Evolutionary conservation across 2,888 invertebrate species (phyloP).

Genomic region (Diabrotica balteata): DNA sequence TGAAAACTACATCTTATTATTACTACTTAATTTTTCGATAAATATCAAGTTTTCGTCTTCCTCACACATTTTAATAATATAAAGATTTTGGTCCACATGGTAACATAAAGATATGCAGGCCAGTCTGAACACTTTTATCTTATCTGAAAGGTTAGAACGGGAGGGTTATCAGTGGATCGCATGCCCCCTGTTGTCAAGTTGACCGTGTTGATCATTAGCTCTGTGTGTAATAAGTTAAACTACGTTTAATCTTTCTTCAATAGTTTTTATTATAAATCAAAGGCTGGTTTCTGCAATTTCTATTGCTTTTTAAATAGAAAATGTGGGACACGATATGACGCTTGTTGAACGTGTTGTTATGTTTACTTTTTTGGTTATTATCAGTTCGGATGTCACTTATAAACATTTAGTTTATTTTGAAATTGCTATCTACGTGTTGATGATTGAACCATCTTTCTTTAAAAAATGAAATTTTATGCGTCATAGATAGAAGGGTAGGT

Average conservation of each 20-base stretch:
- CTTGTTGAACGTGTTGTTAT: constrained; percentile 2
- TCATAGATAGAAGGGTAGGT: background rate
- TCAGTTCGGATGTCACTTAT: constrained; percentile 2
- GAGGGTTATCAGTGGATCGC: constrained; percentile 54
- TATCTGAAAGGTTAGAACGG: constrained; percentile 50
- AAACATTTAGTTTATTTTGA: constrained; percentile 12
- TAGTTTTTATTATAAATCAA: constrained; percentile 3
- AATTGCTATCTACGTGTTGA: background rate
- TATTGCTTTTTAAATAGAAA: constrained; percentile 2
- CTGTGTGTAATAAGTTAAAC: background rate
- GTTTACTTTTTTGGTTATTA: background rate
- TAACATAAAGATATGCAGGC: constrained; percentile 31
- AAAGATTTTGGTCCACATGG: constrained; percentile 23
- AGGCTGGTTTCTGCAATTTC: background rate
- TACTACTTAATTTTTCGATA: too few species aligned
- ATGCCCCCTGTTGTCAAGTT: constrained; percentile 53
- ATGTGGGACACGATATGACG: constrained; percentile 14
- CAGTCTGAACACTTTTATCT: constrained; percentile 41
- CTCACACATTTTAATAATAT: background rate
- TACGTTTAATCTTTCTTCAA: background rate
- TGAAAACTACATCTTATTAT: too few species aligned
- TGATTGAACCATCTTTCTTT: background rate
- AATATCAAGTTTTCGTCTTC: too few species aligned
- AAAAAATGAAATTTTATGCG: background rate
- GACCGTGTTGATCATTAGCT: constrained; percentile 1